Evolutionary conservation across 1,140 invertebrate genomes (phyloP), one percentile per base, ranked within the genome.

Genomic region (Aphidius ervi): DNA sequence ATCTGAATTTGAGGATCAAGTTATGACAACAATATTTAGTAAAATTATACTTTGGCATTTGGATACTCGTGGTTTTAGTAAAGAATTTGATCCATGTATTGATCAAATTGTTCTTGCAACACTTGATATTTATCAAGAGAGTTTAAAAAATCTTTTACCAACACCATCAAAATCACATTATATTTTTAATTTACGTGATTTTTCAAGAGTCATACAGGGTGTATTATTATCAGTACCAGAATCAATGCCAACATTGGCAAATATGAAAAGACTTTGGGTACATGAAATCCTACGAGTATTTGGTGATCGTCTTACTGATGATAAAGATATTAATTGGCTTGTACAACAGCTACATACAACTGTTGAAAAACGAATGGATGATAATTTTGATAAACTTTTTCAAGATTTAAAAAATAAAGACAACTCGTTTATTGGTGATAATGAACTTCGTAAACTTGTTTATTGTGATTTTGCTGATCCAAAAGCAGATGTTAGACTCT

Each of bases 381-480:
- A 78, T 7, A 63, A 71, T 45, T 70, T 84, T 58, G 71, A 81
- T 53, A 58, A 70, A 1, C 68, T 87, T 55, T 82, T 85, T 50
- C 56, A 66, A 5, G 72, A 79, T 41, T 56, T 79, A 5, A 43
- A 43, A 43, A 43, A 6, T 6, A 39, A 40, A 10, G 10, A 20
- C 6, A 40, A 0, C 40, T 16, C 16, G 16, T 6, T 10, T 3
- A 82, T 93, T 46, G 87, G 85, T 5, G 91, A 94, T 70, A 79
- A 83, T 48, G 90, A 97, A 75, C 79, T 97, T 10, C 84, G 95
- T 58, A 90, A 89, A 66, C 82, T 98, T 46, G 87, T 98, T 41
- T 99, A 92, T 74, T 99, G 96, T 78, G 94, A 98, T 76, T 99
- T 98, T 77, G 86, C 87, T 2, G 95, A 98, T 82, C 91, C 94